Percentiles rank a stretch among this genome's conserved stretches.
phyloP scores from a whole-genome alignment of 2,888 invertebrate genomes.

The Synanthedon formicaeformis region DNA sequence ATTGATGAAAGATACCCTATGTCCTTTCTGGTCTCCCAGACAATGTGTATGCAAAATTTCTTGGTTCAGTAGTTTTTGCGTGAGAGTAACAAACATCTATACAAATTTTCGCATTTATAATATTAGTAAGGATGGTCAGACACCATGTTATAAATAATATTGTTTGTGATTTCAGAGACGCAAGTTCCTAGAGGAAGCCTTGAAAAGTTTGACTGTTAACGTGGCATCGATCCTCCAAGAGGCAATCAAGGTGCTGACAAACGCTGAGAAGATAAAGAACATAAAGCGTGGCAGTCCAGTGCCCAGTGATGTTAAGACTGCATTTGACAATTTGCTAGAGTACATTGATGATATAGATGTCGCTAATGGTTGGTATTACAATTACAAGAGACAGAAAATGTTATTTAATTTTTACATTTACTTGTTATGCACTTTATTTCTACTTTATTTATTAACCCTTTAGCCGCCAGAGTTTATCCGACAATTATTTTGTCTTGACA shows the following conservation, averaged over 20 bases:
- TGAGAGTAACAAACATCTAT: too few species aligned
- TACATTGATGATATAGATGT: constrained; percentile 81
- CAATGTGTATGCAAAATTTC: too few species aligned
- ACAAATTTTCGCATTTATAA: too few species aligned
- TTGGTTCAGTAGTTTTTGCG: too few species aligned
- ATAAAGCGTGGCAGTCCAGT: constrained; percentile 56
- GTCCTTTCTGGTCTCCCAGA: too few species aligned
- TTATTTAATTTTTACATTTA: too few species aligned
- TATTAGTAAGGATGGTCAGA: too few species aligned
- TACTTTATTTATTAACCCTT: not conserved
- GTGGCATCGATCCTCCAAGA: constrained; percentile 75
- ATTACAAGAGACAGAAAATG: too few species aligned
- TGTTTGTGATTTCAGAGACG: constrained; percentile 64
- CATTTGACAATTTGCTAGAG: constrained; percentile 77
- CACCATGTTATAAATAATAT: too few species aligned
- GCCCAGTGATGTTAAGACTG: constrained; percentile 68
- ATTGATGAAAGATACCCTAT: too few species aligned
- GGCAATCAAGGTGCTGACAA: constrained; percentile 70
- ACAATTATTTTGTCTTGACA: too few species aligned
- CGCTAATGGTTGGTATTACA: constrained; percentile 74
- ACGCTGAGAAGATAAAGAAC: constrained; percentile 51
- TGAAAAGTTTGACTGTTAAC: constrained; percentile 78
- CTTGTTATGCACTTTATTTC: constrained; percentile 1
- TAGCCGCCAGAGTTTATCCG: too few species aligned
- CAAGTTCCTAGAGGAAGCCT: constrained; percentile 77